A percentile compares a stretch with the other conserved stretches of the same genome.
Evolutionary conservation across 2,113 vertebrate genomes (phyloP).

Genomic region (Thunnus thynnus): DNA sequence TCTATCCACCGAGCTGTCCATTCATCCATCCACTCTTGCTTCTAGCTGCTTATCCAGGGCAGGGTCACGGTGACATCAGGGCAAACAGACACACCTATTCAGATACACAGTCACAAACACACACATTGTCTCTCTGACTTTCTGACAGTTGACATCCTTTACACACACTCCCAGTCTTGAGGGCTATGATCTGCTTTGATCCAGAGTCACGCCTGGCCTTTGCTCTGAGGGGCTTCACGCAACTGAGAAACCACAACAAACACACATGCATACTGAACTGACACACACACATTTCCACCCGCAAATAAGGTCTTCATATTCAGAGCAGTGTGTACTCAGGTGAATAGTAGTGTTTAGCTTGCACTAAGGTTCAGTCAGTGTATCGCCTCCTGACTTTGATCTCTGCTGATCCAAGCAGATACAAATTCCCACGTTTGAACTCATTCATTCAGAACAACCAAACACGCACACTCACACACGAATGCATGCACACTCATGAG

Average conservation of each 20-base stretch:
- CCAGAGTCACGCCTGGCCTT: conserved; percentile 6
- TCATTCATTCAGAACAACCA: conserved; percentile 5
- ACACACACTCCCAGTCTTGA: neutral
- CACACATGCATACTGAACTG: neutral
- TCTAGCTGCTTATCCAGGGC: conserved; percentile 13
- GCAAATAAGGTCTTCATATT: conserved; percentile 4
- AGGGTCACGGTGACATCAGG: conserved; percentile 15
- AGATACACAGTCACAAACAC: neutral
- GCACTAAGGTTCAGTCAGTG: neutral
- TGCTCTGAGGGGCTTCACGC: neutral
- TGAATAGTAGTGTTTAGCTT: neutral
- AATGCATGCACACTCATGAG: neutral
- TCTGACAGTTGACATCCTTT: conserved; percentile 17
- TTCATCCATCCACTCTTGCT: conserved; percentile 6
- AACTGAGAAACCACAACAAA: conserved; percentile 45
- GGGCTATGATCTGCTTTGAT: conserved; percentile 42
- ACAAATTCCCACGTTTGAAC: conserved; percentile 20
- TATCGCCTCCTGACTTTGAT: conserved; percentile 50
- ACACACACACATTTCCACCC: conserved; percentile 10
- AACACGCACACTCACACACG: neutral
- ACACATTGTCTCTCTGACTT: neutral
- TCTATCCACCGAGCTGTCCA: neutral
- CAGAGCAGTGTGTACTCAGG: conserved; percentile 28
- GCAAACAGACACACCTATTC: neutral
- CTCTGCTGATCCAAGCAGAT: conserved; percentile 12